Evolutionary conservation across 2,113 vertebrate genomes (phyloP).

Genomic region (Martes martes): DNA sequence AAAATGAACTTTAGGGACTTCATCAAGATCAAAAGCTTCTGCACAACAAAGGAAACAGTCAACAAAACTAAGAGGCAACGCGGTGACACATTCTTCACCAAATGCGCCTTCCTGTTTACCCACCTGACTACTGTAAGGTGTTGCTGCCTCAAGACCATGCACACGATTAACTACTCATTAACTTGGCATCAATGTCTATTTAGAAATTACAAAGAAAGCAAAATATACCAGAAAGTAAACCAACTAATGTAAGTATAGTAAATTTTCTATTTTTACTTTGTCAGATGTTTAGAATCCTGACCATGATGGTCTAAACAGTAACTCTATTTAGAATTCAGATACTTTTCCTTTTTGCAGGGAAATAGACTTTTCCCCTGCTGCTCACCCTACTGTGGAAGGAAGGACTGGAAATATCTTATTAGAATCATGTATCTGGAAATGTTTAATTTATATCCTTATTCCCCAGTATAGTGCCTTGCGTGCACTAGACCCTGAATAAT

Average conservation of each 20-base stretch:
- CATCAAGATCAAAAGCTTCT: too few relatives aligned
- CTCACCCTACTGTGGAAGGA: not conserved
- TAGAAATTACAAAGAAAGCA: not conserved
- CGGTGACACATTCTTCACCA: not conserved
- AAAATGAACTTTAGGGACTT: too few relatives aligned
- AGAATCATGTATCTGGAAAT: not conserved
- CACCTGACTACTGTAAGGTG: not conserved
- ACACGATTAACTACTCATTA: not conserved
- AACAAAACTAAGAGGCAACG: too few relatives aligned
- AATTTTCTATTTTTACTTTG: not conserved
- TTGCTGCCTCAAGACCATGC: not conserved
- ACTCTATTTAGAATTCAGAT: not conserved
- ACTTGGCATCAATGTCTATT: not conserved
- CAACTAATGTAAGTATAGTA: not conserved
- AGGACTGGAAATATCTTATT: not conserved
- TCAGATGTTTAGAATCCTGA: not conserved
- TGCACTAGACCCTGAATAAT: not conserved
- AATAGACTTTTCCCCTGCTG: not conserved
- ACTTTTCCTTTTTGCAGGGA: not conserved
- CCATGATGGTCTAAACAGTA: not conserved
- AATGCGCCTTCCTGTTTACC: not conserved
- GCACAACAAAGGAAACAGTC: too few relatives aligned
- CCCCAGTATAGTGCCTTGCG: not conserved
- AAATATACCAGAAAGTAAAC: not conserved
- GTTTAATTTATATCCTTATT: not conserved